Base-by-base conservation (phyloP, 2,113 vertebrate genomes). In the Indicator indicator region DNA sequence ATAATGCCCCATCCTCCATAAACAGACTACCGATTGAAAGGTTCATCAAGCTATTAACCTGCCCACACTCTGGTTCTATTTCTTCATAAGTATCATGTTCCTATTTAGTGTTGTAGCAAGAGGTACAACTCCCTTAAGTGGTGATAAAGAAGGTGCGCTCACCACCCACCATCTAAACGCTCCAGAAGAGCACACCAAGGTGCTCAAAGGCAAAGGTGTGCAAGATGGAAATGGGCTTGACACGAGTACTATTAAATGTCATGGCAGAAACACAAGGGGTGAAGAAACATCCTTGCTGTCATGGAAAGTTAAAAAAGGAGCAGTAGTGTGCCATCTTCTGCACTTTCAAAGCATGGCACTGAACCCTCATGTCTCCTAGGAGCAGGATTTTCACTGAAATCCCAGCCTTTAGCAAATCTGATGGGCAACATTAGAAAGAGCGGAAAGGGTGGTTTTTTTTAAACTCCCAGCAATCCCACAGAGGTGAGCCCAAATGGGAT, bases 341-440 rank as follows among this genome's bases (percentile, higher is more conserved):
- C 20, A 40, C 23, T 56, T 86, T 81, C 70, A 60, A 78, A 42
- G 38, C 46, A 63, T 88, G 83, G 79, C 88, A 86, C 17, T 30
- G 40, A 83, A 88, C 90, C 72, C 36, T n/a, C 17, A 7, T 19
- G 16, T 68, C 68, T 94, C 75, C 83, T 42, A 83, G 69, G 69
- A 95, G 83, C 36, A 91, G 83, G 82, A 95, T 91, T 94, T 93
- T 82, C 78, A 65, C 78, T 91, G 81, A 91, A 87, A 92, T 87
- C 87, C 36, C 9, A 7, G 73, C 63, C 89, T 94, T 95, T 76
- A 92, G 32, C 3, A 0, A 95, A 90, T 28, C 65, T 69, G 77
- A 89, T 69, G 33, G 62, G 33, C 58, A 78, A 71, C 32, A 78
- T 89, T 62, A 79, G 81, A 89, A 72, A 95, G 44, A 75, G 58